These are phyloP conservation scores for Plodia interpunctella DNA, from an alignment of 1,140 invertebrate genomes.

Conservation along the genomic window DNA sequence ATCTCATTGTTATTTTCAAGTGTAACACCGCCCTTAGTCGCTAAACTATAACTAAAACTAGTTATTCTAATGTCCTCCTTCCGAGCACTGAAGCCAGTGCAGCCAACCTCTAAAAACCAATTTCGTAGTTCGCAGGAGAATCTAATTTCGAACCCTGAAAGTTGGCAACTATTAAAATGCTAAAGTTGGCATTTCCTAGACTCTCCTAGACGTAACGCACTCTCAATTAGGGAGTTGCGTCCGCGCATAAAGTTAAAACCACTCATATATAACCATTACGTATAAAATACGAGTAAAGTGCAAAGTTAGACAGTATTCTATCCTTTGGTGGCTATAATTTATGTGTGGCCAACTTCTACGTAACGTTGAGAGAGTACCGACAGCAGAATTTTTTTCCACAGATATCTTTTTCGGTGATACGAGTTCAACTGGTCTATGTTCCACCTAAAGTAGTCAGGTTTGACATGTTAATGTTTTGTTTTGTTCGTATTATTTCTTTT, in stretches of 20 bases:
- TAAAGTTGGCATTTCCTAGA: slow-evolving; percentile 15
- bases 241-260: slow-evolving; percentile 55
- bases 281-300: slow-evolving; percentile 71
- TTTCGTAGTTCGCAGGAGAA: not conserved
- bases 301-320: slow-evolving; percentile 65
- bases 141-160: slow-evolving; percentile 24
- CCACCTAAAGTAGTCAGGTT: too few relatives aligned
- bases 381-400: slow-evolving; percentile 18
- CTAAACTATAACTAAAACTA: not conserved
- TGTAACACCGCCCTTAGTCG: too few relatives aligned
- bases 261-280: slow-evolving; percentile 66
- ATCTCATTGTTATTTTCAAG: too few relatives aligned
- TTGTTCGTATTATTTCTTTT: too few relatives aligned
- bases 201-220: slow-evolving; percentile 54
- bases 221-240: slow-evolving; percentile 60
- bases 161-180: slow-evolving; percentile 17
- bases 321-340: slow-evolving; percentile 68
- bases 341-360: slow-evolving; percentile 58
- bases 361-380: slow-evolving; percentile 41
- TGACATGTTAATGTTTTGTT: too few relatives aligned
- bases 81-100: not conserved
- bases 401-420: too few relatives aligned
- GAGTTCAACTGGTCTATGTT: too few relatives aligned
- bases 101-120: slow-evolving; percentile 5
- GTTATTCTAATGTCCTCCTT: not conserved